phyloP scores from a whole-genome alignment of 53 echinoderm and acorn worm species.

The Astropecten irregularis region DNA sequence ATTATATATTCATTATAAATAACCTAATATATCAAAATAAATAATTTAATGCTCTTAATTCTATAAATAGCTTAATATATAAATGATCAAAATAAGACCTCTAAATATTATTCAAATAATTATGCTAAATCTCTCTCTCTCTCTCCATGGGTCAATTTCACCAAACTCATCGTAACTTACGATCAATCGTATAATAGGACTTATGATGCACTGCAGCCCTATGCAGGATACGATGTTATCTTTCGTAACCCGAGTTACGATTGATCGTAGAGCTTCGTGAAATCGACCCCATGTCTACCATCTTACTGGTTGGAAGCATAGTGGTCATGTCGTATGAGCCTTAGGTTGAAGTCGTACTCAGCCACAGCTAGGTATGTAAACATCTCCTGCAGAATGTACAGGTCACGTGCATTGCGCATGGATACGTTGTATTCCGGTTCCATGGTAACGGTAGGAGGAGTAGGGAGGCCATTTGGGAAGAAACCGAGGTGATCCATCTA shows the following conservation, averaged over 20 bases:
- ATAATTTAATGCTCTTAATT: too few species aligned
- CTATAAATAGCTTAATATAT: too few species aligned
- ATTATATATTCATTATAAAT: too few species aligned
- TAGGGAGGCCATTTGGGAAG: constrained; percentile 9
- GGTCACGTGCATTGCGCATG: constrained; percentile 26
- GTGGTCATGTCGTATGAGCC: background rate
- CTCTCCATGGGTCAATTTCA: background rate
- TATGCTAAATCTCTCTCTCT: background rate
- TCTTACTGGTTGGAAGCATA: background rate
- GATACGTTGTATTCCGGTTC: background rate
- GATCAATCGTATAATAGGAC: too few species aligned
- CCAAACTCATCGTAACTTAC: too few species aligned
- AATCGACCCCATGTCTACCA: background rate
- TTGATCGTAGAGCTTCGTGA: background rate
- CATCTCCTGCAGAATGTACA: constrained; percentile 42
- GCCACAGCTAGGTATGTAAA: constrained; percentile 2
- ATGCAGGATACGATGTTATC: too few species aligned
- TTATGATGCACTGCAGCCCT: too few species aligned
- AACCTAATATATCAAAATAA: too few species aligned
- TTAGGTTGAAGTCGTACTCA: background rate
- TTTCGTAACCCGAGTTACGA: too few species aligned
- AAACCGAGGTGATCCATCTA: constrained; percentile 7
- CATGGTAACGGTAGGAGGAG: background rate
- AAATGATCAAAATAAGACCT: too few species aligned
- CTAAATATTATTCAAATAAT: background rate